A percentile compares a stretch with the other conserved stretches of the same genome.
phyloP scores from a whole-genome alignment of 2,797 vertebrate genomes.

The Ataeniobius toweri region DNA sequence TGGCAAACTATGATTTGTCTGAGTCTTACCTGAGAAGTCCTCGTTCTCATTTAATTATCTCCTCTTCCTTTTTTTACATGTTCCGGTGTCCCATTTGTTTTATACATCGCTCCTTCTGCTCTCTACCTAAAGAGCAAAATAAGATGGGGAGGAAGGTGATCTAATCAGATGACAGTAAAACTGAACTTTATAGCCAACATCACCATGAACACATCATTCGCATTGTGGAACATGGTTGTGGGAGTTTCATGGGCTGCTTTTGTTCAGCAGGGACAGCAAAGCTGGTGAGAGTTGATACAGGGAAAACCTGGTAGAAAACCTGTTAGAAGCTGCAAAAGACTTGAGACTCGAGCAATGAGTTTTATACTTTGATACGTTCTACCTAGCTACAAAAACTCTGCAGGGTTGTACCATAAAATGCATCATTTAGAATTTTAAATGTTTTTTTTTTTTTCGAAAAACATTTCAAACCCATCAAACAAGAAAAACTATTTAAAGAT shows the following conservation, averaged over 20 bases:
- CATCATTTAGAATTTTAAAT: not conserved
- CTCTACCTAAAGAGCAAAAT: not conserved
- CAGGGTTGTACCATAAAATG: not conserved
- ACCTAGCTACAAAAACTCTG: not conserved
- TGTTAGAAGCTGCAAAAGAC: not conserved
- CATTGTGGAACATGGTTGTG: too few species aligned
- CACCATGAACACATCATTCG: not conserved
- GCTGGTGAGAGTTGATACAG: too few species aligned
- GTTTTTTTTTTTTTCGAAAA: not conserved
- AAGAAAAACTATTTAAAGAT: not conserved
- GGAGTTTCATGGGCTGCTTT: too few species aligned
- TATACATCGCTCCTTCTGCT: not conserved
- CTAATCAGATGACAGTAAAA: not conserved
- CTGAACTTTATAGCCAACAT: not conserved
- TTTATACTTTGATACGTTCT: not conserved
- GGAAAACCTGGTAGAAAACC: not conserved
- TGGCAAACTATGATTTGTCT: not conserved
- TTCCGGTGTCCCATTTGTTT: not conserved
- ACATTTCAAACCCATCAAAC: not conserved
- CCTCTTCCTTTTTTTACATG: not conserved
- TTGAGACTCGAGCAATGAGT: not conserved
- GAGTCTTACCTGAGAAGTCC: not conserved
- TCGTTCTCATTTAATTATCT: not conserved
- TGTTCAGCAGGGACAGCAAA: too few species aligned
- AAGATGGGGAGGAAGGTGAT: too few species aligned